Evolutionary conservation across 2,797 vertebrate species (phyloP).

Genomic region (Rallus crepitans): DNA sequence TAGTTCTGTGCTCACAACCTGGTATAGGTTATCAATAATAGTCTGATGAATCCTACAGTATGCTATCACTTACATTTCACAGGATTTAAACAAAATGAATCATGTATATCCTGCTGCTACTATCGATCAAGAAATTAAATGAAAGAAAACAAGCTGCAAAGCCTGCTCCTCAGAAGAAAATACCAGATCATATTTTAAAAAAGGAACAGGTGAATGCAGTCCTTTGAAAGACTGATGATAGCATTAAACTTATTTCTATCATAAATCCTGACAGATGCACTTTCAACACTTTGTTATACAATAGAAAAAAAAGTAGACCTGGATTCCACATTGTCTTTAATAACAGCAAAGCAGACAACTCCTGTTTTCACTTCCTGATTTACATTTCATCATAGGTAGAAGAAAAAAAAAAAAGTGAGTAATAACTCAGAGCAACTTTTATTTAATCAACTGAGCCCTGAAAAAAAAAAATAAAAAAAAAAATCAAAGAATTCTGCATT

Average conservation of each 20-base stretch:
- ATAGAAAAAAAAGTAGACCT: not conserved
- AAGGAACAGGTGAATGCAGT: not conserved
- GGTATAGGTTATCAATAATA: not conserved
- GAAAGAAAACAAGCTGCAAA: slow-evolving; percentile 16
- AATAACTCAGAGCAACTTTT: not conserved
- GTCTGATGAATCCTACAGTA: not conserved
- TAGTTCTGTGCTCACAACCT: not conserved
- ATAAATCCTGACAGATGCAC: not conserved
- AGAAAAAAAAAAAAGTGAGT: not conserved
- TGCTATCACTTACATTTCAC: not conserved
- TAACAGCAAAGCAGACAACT: not conserved
- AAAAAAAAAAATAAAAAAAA: slow-evolving; percentile 11
- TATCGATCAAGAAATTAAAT: slow-evolving; percentile 31
- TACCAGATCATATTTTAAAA: not conserved
- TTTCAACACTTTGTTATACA: not conserved
- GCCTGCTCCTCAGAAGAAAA: not conserved
- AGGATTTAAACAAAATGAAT: slow-evolving; percentile 9
- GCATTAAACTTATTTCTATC: not conserved
- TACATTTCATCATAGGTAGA: not conserved
- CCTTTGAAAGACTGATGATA: not conserved
- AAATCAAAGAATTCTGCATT: slow-evolving; percentile 22
- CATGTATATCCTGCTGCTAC: not conserved
- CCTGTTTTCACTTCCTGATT: not conserved
- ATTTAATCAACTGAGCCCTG: not conserved
- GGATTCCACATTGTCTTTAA: not conserved